Base-by-base conservation (phyloP, 2,797 vertebrate genomes). In the Sebastes matsubarae region DNA sequence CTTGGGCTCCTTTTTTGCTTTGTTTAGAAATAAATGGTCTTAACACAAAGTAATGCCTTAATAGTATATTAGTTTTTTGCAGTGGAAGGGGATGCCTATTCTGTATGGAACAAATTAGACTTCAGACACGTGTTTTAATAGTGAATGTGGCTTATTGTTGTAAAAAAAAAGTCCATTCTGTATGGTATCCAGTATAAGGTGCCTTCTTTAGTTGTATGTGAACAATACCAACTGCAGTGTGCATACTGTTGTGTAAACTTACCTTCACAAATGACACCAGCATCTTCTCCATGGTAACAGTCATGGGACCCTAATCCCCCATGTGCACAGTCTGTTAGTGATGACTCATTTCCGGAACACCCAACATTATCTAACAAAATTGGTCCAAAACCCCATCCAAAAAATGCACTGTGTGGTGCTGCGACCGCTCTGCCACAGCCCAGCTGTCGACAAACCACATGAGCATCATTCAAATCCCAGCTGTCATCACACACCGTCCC, bases 331-430 rank as follows among this genome's bases (percentile, higher is more conserved):
- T 30, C 59, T 55, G 32, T 30, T 9, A 77, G 3, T 2, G 13
- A 11, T 18, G 5, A 0, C 55, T 83, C 71, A 18, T 65, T 32
- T 38, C 66, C 71, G 42, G 22, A 20, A 11, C 64, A 68, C 10
- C 14, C 13, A 57, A 66, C n/a, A 6, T 60, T 5, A 0, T 61
- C 30, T 4, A 61, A 25, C 68, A 29, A 78, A 1, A 77, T 68
- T n/a, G 32, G 64, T 34, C 80, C 80, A 20, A 14, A 14, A 4
- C 68, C 74, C 7, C 4, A 3, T 32, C 65, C 72, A 46, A 79
- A 72, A 6, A 0, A 5, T 0, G 77, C 34, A 0, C 2, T 14
- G 5, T 1, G 1, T 10, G 20, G 6, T 59, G 72, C 67, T 24
- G 60, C 34, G 29, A 54, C 0, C 14, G 0, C 64, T 2, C 0